Evolutionary conservation across 2,797 vertebrate species (phyloP).

Genomic region (Telmatherina bonti): DNA sequence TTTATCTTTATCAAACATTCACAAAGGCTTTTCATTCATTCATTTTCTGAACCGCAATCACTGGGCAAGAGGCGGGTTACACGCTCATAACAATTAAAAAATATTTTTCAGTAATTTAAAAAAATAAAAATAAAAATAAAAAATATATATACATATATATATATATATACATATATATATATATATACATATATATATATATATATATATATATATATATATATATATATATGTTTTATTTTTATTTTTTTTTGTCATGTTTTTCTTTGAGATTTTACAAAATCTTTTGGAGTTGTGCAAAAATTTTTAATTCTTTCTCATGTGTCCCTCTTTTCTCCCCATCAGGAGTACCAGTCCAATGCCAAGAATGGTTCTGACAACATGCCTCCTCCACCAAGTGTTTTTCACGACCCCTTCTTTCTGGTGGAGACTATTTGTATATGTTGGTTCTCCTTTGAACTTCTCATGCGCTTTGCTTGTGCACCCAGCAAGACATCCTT

Average conservation of each 20-base stretch:
- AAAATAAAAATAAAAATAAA: too few relatives aligned
- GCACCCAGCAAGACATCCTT: constrained; percentile 88
- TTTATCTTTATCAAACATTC: not conserved
- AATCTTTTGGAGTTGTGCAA: not conserved
- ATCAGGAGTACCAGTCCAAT: constrained; percentile 60
- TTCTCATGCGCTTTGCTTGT: constrained; percentile 84
- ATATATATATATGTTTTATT: too few relatives aligned
- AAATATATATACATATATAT: too few relatives aligned
- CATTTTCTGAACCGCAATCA: too few relatives aligned
- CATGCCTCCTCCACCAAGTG: constrained; percentile 49
- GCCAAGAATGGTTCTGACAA: constrained; percentile 65
- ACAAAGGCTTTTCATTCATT: too few relatives aligned
- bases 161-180: too few relatives aligned
- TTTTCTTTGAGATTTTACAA: not conserved
- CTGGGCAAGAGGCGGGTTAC: too few relatives aligned
- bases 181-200: too few relatives aligned
- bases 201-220: too few relatives aligned
- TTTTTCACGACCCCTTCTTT: constrained; percentile 89
- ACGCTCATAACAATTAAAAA: too few relatives aligned
- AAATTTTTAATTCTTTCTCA: not conserved
- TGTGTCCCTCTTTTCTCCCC: constrained; percentile 28
- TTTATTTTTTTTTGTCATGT: too few relatives aligned
- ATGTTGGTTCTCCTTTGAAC: constrained; percentile 92
- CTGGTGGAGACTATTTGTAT: constrained; percentile 91
- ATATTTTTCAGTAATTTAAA: too few relatives aligned